phyloP scores from a whole-genome alignment of 2,888 invertebrate species.

The Gasteruption jaculator region DNA sequence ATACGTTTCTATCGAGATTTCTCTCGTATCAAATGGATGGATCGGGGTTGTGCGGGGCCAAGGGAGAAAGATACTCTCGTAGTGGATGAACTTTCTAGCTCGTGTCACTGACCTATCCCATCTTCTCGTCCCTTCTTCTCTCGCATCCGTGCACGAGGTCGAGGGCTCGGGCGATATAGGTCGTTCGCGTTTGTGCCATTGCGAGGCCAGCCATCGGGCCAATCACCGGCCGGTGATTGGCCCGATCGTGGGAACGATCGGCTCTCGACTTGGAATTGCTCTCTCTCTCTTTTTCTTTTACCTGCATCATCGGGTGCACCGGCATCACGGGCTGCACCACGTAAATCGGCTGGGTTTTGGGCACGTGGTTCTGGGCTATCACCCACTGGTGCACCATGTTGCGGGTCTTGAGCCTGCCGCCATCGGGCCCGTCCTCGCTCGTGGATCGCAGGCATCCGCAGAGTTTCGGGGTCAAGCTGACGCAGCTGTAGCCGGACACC shows the following conservation, averaged over 20 bases:
- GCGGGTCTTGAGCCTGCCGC: conserved; percentile 42
- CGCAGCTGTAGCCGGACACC: conserved; percentile 44
- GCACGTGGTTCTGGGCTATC: conserved; percentile 43
- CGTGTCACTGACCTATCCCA: conserved; percentile 40
- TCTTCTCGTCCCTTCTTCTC: conserved; percentile 15
- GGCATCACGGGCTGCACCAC: conserved; percentile 45
- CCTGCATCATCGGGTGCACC: conserved; percentile 47
- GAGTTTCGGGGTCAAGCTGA: conserved; percentile 44
- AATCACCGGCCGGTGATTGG: too few relatives aligned
- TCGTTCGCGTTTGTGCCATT: too few relatives aligned
- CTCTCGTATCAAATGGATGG: too few relatives aligned
- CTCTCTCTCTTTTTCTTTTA: too few relatives aligned
- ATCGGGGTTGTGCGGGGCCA: too few relatives aligned
- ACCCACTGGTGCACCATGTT: conserved; percentile 51
- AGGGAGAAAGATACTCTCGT: too few relatives aligned
- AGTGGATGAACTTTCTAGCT: conserved; percentile 44
- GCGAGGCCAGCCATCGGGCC: too few relatives aligned
- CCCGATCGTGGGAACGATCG: too few relatives aligned
- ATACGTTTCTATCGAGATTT: too few relatives aligned
- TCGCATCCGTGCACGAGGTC: conserved; percentile 24
- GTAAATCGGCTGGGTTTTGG: conserved; percentile 45
- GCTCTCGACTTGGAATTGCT: too few relatives aligned
- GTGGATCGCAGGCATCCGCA: conserved; percentile 40
- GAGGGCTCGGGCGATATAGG: conserved; percentile 10
- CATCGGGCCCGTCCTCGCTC: conserved; percentile 19